Evolutionary conservation across 2,113 vertebrate genomes (phyloP).

Genomic region (Antigone vipio): DNA sequence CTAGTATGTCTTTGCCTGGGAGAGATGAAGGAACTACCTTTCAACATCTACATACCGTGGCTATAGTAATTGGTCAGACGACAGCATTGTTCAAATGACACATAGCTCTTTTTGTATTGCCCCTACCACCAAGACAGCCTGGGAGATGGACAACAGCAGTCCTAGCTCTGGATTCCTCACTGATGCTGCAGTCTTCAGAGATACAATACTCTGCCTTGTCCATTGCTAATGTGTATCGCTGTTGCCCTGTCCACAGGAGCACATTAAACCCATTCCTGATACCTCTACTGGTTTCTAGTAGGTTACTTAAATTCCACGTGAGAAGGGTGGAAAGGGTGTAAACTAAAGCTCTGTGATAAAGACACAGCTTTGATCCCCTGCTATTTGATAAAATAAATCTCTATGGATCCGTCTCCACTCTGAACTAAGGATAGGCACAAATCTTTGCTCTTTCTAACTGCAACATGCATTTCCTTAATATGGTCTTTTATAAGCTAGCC

Average conservation of each 20-base stretch:
- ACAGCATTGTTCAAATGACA: background rate
- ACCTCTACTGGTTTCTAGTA: background rate
- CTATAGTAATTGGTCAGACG: background rate
- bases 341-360: background rate
- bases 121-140: background rate
- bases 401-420: background rate
- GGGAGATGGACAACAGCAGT: background rate
- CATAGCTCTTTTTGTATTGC: background rate
- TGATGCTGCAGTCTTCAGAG: background rate
- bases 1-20: background rate
- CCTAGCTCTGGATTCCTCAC: background rate
- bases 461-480: background rate
- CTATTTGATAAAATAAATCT: background rate
- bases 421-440: background rate
- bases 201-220: background rate
- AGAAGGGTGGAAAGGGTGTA: background rate
- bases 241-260: background rate
- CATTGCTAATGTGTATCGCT: rapidly evolving
- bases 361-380: background rate
- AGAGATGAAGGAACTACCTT: background rate
- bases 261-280: background rate
- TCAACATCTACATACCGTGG: background rate
- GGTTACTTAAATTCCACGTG: background rate
- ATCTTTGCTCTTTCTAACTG: background rate
- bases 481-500: background rate